Percentiles rank a stretch among this genome's conserved stretches.
Conservation (phyloP, 53 echinoderm and acorn worm genomes). For the Paracentrotus lividus region DNA sequence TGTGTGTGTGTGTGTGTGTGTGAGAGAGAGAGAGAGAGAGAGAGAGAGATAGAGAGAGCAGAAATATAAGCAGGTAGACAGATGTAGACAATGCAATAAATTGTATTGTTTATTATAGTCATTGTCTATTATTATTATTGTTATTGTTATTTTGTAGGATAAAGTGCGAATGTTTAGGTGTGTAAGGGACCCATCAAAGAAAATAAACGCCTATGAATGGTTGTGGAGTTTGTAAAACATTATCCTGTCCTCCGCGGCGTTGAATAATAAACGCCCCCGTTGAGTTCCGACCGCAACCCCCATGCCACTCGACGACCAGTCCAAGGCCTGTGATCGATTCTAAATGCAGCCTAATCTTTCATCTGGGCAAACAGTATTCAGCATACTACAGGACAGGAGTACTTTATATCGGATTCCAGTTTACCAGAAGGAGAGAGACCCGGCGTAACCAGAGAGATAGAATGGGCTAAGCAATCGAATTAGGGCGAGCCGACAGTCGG, state of each 20-base stretch:
- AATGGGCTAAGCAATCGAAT: neutral
- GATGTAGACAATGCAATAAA: too few species aligned
- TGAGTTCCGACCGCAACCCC: neutral
- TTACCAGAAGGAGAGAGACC: neutral
- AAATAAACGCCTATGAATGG: neutral
- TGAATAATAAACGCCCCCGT: neutral
- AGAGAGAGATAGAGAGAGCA: too few species aligned
- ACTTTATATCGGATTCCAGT: neutral
- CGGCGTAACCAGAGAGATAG: neutral
- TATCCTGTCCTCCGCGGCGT: neutral
- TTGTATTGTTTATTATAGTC: too few species aligned
- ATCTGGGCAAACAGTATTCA: neutral
- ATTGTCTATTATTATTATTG: too few species aligned
- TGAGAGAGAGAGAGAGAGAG: too few species aligned
- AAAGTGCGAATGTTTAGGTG: too few species aligned
- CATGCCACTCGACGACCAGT: neutral
- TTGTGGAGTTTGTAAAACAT: neutral
- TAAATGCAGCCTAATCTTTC: neutral
- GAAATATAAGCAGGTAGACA: too few species aligned
- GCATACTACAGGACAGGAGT: neutral
- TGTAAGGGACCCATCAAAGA: neutral
- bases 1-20: too few species aligned
- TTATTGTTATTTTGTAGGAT: too few species aligned
- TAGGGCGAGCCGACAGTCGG: neutral
- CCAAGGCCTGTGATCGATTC: neutral